phyloP scores from a whole-genome alignment of 1,140 invertebrate species.

The Globodera rostochiensis region DNA sequence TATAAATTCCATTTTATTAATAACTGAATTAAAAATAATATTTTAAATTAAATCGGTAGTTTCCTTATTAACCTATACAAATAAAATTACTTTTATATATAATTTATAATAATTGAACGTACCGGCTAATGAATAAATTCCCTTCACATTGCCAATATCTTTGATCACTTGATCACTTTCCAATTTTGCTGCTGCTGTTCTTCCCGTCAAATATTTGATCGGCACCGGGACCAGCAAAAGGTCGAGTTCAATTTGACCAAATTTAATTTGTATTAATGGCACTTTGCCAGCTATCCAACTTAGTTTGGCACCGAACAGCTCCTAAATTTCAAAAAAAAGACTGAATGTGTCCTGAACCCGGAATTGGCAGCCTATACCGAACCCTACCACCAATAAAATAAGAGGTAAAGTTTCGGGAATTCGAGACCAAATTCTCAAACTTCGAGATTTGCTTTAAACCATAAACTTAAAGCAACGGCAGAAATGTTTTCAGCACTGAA shows the following conservation, averaged over 20 bases:
- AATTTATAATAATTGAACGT: background rate
- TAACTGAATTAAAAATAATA: no score
- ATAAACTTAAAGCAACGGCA: no score
- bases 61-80: background rate
- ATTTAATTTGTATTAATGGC: slow-evolving; percentile 1
- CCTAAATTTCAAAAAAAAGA: background rate
- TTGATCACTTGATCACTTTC: slow-evolving; percentile 1
- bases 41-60: no score
- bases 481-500: no score
- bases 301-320: no score
- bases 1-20: no score
- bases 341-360: no score
- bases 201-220: background rate
- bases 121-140: slow-evolving; percentile 19
- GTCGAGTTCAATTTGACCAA: slow-evolving; percentile 3
- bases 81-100: slow-evolving; percentile 10
- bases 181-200: background rate
- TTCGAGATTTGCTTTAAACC: no score
- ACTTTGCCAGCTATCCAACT: background rate
- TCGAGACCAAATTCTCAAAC: no score
- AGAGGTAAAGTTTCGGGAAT: no score
- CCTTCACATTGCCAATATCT: background rate
- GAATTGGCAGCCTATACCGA: no score
- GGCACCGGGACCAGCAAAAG: slow-evolving; percentile 12
- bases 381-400: no score